Percentiles rank a stretch among this genome's conserved stretches.
These are phyloP conservation scores for Umimayanthus chanpuru DNA, from an alignment of 92 coral and sea anemone species.

Conservation along the genomic window DNA sequence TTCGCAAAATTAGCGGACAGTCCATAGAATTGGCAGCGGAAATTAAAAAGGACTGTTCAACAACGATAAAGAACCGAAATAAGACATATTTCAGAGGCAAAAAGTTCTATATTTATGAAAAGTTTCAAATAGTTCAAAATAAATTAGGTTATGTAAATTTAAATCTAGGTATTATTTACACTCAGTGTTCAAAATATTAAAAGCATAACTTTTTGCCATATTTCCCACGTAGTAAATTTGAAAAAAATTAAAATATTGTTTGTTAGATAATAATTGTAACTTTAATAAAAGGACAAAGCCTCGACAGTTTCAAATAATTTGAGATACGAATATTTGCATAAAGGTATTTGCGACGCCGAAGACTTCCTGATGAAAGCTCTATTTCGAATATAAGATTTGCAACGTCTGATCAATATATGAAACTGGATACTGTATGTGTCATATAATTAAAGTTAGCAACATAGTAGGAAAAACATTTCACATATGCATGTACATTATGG, in stretches of 20 bases:
- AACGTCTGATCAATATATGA: too few relatives aligned
- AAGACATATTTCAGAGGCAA: not conserved
- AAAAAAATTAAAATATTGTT: too few relatives aligned
- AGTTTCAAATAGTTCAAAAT: too few relatives aligned
- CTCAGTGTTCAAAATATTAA: not conserved
- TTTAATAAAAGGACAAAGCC: not conserved
- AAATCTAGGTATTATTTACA: not conserved
- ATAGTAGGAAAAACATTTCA: too few relatives aligned
- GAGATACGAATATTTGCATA: not conserved
- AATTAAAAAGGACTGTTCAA: constrained; percentile 11
- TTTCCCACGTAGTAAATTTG: not conserved
- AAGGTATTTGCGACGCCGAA: too few relatives aligned
- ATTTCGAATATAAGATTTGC: too few relatives aligned
- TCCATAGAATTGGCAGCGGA: not conserved
- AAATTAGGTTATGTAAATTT: too few relatives aligned
- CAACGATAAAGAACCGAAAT: not conserved
- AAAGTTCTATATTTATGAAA: not conserved
- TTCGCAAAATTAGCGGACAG: constrained; percentile 18
- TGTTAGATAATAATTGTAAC: not conserved
- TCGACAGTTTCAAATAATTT: not conserved
- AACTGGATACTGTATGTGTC: too few relatives aligned
- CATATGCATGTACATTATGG: too few relatives aligned
- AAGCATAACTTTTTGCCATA: not conserved
- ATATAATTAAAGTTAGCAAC: too few relatives aligned
- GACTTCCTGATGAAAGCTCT: too few relatives aligned